These are phyloP conservation scores for Apamea crenata DNA, from an alignment of 2,888 invertebrate genomes.

Conservation along the genomic window DNA sequence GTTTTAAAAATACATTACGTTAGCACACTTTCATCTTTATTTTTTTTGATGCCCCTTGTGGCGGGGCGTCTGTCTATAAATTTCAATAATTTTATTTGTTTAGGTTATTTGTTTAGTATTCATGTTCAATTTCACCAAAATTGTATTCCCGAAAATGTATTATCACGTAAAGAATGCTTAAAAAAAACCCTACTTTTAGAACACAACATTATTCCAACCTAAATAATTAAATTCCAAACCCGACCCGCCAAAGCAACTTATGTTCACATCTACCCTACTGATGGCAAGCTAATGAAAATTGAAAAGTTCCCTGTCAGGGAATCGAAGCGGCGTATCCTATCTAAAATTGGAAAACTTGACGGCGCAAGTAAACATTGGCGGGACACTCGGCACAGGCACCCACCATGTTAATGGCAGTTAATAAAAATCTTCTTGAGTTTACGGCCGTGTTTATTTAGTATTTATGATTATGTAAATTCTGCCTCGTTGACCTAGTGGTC, in stretches of 20 bases:
- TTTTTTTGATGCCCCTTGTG: too few species aligned
- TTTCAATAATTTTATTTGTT: too few species aligned
- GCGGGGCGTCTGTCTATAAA: neutral
- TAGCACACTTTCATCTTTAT: neutral
- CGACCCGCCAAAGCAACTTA: neutral
- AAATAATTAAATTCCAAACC: neutral
- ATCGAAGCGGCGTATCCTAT: constrained; percentile 12
- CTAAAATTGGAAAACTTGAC: constrained; percentile 41
- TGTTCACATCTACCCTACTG: neutral
- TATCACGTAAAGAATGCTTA: neutral
- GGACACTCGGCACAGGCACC: too few species aligned
- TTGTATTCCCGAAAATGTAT: neutral
- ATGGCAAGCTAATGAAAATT: constrained; percentile 28
- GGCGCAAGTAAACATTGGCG: neutral
- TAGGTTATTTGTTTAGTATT: too few species aligned
- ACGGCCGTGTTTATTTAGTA: neutral
- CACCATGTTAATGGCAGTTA: neutral
- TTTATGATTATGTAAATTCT: neutral
- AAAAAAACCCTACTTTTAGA: neutral
- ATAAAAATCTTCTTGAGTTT: neutral
- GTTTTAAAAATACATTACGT: neutral
- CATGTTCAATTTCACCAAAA: too few species aligned
- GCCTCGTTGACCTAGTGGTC: neutral
- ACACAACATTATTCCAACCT: neutral
- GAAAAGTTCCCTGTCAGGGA: constrained; percentile 42